Evolutionary conservation across 2,113 vertebrate species (phyloP).

Genomic region (Rissa tridactyla): DNA sequence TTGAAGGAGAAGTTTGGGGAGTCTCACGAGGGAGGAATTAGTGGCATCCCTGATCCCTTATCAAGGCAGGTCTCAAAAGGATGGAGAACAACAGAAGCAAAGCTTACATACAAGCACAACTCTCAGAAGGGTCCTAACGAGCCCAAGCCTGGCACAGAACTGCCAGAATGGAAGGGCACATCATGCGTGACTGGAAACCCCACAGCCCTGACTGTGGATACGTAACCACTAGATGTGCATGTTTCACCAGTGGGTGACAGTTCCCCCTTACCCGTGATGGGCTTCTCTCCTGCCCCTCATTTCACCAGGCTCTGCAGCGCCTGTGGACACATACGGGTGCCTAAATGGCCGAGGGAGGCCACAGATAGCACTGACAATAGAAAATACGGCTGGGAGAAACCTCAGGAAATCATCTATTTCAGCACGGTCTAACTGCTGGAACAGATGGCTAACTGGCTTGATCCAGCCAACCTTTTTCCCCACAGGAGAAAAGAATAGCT

Average conservation of each 20-base stretch:
- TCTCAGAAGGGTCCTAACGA: not conserved
- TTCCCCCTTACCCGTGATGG: accelerated
- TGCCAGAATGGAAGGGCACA: not conserved
- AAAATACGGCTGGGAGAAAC: not conserved
- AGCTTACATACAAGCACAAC: not conserved
- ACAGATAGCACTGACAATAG: not conserved
- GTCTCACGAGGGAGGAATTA: not conserved
- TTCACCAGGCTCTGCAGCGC: accelerated
- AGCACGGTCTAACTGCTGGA: not conserved
- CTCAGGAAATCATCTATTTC: not conserved
- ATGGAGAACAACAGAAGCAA: not conserved
- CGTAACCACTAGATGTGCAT: not conserved
- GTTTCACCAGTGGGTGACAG: not conserved
- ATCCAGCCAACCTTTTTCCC: not conserved
- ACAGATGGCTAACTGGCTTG: not conserved
- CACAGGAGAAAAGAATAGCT: not conserved
- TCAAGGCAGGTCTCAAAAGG: not conserved
- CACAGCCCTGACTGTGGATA: not conserved
- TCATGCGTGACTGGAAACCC: not conserved
- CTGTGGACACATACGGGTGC: not conserved
- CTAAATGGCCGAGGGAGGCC: not conserved
- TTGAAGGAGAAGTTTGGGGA: not conserved
- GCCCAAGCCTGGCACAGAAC: not conserved
- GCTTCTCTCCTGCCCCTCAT: not conserved
- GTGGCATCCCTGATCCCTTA: not conserved